Percentiles rank a stretch among this genome's conserved stretches.
phyloP scores from a whole-genome alignment of 2,113 vertebrate genomes.

The Dipodomys merriami region DNA sequence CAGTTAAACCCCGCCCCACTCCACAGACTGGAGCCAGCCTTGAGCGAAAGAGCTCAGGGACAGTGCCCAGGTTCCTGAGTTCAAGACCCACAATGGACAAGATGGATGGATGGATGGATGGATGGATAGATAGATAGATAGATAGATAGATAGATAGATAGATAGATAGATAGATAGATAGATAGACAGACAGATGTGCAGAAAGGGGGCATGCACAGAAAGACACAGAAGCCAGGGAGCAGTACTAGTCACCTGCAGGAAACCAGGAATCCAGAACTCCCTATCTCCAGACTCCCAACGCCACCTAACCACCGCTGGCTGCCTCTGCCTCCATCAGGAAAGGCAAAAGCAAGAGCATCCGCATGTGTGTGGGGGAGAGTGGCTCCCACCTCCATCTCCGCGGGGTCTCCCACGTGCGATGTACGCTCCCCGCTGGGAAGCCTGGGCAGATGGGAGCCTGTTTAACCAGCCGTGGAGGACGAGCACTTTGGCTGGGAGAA shows the following conservation, averaged over 20 bases:
- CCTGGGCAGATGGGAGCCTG: slow-evolving; percentile 55
- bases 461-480: slow-evolving; percentile 56
- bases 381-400: slow-evolving; percentile 42
- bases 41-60: too few species aligned
- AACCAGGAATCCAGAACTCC: background rate
- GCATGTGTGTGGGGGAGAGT: background rate
- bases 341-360: background rate
- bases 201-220: background rate
- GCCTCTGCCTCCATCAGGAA: background rate
- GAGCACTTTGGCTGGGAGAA: slow-evolving; percentile 3
- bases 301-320: background rate
- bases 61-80: too few species aligned
- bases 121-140: too few species aligned
- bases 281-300: background rate
- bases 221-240: background rate
- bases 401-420: slow-evolving; percentile 65
- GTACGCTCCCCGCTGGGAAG: slow-evolving; percentile 49
- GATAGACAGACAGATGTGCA: too few species aligned
- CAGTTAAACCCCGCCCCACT: background rate
- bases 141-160: too few species aligned
- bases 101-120: too few species aligned
- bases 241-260: background rate
- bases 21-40: background rate
- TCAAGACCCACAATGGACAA: too few species aligned
- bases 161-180: too few species aligned